Base-by-base conservation (phyloP, 2,797 vertebrate genomes). In the Melanotaenia parkinsoni region DNA sequence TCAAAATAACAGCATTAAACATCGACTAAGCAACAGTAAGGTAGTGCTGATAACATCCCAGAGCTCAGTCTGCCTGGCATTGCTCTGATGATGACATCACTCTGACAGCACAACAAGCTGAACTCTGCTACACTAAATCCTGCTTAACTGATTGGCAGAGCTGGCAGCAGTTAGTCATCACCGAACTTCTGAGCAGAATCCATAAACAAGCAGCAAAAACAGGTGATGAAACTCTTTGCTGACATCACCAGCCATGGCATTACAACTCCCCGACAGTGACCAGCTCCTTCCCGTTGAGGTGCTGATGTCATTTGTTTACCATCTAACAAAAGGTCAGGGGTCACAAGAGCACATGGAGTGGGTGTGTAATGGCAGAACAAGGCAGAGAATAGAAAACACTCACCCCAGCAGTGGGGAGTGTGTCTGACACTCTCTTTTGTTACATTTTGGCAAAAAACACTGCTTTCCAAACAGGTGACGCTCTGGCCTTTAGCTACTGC, bases 271-370 rank as follows among this genome's bases (percentile, higher is more conserved):
- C 77, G 86, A 91, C 88, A 82, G 88, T 77, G 12, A 51, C 58
- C 1, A 40, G 56, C 72, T 73, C 66, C 76, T 89, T 88, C 82
- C 81, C 24, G 6, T 77, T 80, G 54, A 16, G 75, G 57, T 58
- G 0, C 60, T 91, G 86, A 90, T 76, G 90, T 90, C 77, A 92
- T 81, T 86, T 93, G 87, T 92, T 93, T 93, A 91, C 86, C 75
- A 51, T 77, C 77, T 88, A 68, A 1, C 51, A 35, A 45, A 64
- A 70, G 86, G 89, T 89, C 79, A 74, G 69, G 56, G 87, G 79
- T 89, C 83, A 72, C 26, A 53, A 74, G 28, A 67, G 75, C 77
- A 78, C 81, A 72, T 77, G 80, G 60, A 74, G 62, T 35, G 5
- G 65, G 80, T 87, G 74, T 68, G 78, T 83, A 86, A 89, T 85